Base-by-base conservation (phyloP, 2,888 invertebrate genomes). In the Amphipoea lucens region DNA sequence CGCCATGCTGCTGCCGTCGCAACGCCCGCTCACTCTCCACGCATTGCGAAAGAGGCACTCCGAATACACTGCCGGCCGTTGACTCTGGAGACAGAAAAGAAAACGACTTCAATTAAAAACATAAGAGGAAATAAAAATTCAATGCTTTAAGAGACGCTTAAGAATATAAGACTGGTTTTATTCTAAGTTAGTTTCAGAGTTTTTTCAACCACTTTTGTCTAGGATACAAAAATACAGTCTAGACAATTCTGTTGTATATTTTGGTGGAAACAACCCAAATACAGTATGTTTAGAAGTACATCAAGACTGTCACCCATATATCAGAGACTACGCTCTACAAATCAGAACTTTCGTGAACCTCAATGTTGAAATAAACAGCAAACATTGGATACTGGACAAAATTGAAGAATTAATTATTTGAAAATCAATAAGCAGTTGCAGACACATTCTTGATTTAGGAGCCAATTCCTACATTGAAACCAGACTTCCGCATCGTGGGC, bases 41-140 rank as follows among this genome's bases (percentile, higher is more conserved):
- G 93, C 99, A 99, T 92, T 98, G 98, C 75, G 98, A 97, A 87
- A 99, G 95, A 2, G 99, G 98, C 87, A 99, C 98, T 14, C 99
- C 99, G 92, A 99, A 99, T 78, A 99, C 98, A 89, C 98, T 97
- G 78, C 98, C 98, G 7, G 90, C 85, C 63, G 93, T 88, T 2
- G 94, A 90, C 69, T 96, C 96, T 96, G 92, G 4, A 86, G 69
- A 87, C 81, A 79, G 23, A 81, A 77, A 12, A 48, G 1, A 42
- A n/a, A 42, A 40, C 0, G 40, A 20, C 5, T 40, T 65, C 23
- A 40, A 23, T 23, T 65, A 65, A 65, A 65, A 5, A 65, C 40
- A 12, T 23, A 1, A 40, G 40, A 40, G 2, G 11, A 65, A 23
- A 23, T 5, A 12, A 40, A 20, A 65, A 20, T 11, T 20, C 0